These are phyloP conservation scores for Cynodonichthys magdalenae DNA, from an alignment of 2,797 vertebrate genomes.

Conservation along the genomic window DNA sequence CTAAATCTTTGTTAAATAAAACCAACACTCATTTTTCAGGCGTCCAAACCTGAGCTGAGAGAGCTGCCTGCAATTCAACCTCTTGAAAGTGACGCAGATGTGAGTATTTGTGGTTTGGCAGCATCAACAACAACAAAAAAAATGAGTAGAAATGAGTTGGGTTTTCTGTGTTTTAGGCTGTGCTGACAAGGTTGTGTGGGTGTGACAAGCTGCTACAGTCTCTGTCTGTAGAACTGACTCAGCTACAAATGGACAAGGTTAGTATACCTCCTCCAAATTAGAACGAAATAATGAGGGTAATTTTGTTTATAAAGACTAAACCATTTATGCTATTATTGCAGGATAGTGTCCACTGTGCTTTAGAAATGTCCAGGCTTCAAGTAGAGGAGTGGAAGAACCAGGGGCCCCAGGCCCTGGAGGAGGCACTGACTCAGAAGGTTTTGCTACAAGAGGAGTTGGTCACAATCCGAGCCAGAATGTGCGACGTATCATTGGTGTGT, in stretches of 20 bases:
- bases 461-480: slow-evolving; percentile 87
- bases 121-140: background rate
- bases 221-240: slow-evolving; percentile 83
- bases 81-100: slow-evolving; percentile 80
- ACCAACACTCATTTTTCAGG: slow-evolving; percentile 55
- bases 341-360: slow-evolving; percentile 87
- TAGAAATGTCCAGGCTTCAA: slow-evolving; percentile 86
- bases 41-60: slow-evolving; percentile 63
- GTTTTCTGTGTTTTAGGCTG: slow-evolving; percentile 74
- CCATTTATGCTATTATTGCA: slow-evolving; percentile 43
- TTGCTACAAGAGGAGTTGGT: slow-evolving; percentile 91
- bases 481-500: slow-evolving; percentile 85
- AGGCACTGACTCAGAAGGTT: slow-evolving; percentile 82
- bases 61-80: slow-evolving; percentile 69
- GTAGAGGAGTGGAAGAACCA: slow-evolving; percentile 81
- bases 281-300: no score
- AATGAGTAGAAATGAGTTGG: slow-evolving; percentile 1
- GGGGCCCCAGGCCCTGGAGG: slow-evolving; percentile 72
- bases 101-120: slow-evolving; percentile 55
- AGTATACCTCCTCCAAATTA: slow-evolving; percentile 1
- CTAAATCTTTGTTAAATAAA: background rate
- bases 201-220: slow-evolving; percentile 89
- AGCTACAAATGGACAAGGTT: slow-evolving; percentile 89
- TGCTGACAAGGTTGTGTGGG: slow-evolving; percentile 89
- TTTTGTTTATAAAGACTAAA: background rate